These are phyloP conservation scores for Epicampocera succincta DNA, from an alignment of 2,888 invertebrate species.

Conservation along the genomic window DNA sequence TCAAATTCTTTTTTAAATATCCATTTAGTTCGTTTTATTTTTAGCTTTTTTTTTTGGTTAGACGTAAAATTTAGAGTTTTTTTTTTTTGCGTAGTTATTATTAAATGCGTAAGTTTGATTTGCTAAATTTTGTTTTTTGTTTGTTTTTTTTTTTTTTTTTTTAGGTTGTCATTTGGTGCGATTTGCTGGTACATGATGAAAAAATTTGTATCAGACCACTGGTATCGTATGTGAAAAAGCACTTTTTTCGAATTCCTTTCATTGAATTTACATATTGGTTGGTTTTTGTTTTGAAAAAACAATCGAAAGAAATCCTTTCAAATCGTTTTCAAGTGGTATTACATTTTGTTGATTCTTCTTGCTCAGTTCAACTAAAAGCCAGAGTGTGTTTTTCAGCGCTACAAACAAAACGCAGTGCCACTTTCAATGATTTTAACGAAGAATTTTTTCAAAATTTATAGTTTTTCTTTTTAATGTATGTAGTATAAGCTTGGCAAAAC, in stretches of 20 bases:
- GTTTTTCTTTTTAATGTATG: conserved; percentile 7
- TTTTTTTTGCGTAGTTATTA: conserved; percentile 9
- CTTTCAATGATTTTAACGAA: conserved; percentile 61
- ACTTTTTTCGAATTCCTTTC: conserved; percentile 74
- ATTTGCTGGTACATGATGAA: conserved; percentile 82
- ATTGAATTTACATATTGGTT: conserved; percentile 64
- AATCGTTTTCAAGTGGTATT: conserved; percentile 68
- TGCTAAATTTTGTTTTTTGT: conserved; percentile 48
- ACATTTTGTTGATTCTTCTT: conserved; percentile 61
- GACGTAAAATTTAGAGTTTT: conserved; percentile 40
- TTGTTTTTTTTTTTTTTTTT: too few relatives aligned
- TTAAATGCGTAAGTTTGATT: conserved; percentile 45
- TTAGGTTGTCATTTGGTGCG: conserved; percentile 75
- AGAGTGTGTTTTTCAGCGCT: conserved; percentile 34
- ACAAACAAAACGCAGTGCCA: conserved; percentile 68
- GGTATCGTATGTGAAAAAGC: conserved; percentile 83
- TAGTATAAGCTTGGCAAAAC: conserved; percentile 62
- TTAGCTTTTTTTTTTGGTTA: conserved; percentile 29
- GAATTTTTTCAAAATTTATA: conserved; percentile 43
- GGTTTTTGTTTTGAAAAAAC: conserved; percentile 52
- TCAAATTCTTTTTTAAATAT: conserved; percentile 66
- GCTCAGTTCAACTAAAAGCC: conserved; percentile 33
- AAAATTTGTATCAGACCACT: conserved; percentile 82
- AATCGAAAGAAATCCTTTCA: conserved; percentile 66
- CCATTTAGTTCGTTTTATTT: conserved; percentile 5